Conservation (phyloP, 2,888 invertebrate species). For the Rotaria magnacalcarata region DNA sequence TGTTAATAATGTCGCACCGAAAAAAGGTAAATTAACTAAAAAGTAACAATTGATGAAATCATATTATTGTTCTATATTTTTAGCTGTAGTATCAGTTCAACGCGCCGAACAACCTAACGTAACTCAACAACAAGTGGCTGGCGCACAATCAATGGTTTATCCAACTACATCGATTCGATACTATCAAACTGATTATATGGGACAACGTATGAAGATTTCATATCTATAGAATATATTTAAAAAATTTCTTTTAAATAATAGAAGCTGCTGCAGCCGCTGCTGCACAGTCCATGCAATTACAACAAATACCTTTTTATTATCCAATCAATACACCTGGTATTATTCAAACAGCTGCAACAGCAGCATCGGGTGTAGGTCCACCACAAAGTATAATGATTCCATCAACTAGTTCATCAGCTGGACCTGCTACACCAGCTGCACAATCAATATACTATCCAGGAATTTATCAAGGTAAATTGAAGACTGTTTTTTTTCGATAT, state of each 20-base stretch:
- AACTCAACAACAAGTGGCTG: background rate
- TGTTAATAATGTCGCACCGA: background rate
- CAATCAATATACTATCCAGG: background rate
- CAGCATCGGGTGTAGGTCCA: background rate
- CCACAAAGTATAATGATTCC: background rate
- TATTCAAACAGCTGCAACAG: background rate
- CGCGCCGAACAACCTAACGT: background rate
- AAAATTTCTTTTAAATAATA: background rate
- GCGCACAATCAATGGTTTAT: background rate
- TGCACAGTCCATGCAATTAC: background rate
- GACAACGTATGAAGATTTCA: background rate
- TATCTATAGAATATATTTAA: background rate
- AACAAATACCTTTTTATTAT: background rate
- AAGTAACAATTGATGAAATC: no score
- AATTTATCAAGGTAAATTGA: background rate
- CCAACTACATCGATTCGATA: background rate
- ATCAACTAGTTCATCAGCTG: background rate
- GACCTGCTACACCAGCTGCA: background rate
- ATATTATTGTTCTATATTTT: no score
- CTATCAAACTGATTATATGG: background rate
- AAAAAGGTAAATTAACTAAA: background rate
- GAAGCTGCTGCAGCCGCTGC: background rate
- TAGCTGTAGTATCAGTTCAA: conserved; percentile 3
- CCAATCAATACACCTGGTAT: background rate
- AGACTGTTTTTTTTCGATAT: background rate